These are phyloP conservation scores for Mystacornis crossleyi DNA, from an alignment of 2,113 vertebrate species.

Conservation along the genomic window DNA sequence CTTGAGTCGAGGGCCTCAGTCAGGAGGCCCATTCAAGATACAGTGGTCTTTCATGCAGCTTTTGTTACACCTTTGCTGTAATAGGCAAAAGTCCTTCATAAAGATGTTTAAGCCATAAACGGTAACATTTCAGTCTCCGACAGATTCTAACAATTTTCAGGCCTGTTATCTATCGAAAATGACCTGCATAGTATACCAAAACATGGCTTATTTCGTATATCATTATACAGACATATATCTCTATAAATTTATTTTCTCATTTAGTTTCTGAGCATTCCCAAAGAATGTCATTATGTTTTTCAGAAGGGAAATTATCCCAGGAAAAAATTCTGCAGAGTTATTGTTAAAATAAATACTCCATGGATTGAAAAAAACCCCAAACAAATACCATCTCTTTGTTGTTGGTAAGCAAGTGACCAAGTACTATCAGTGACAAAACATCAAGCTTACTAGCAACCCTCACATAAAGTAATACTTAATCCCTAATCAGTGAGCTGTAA, in stretches of 20 bases:
- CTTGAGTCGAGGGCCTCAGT: rapidly evolving
- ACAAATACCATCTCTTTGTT: not conserved
- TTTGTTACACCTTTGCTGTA: not conserved
- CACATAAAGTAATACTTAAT: not conserved
- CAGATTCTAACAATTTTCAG: not conserved
- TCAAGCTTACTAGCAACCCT: not conserved
- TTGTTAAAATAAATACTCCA: not conserved
- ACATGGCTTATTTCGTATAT: not conserved
- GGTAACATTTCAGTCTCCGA: not conserved
- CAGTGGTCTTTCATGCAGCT: not conserved
- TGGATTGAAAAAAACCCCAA: not conserved
- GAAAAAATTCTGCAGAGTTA: not conserved
- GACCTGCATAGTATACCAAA: rapidly evolving
- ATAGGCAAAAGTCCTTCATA: not conserved
- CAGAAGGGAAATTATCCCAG: not conserved
- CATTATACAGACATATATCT: not conserved
- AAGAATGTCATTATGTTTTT: not conserved
- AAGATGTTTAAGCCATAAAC: not conserved
- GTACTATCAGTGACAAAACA: not conserved
- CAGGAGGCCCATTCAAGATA: not conserved
- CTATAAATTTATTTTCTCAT: not conserved
- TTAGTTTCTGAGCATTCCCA: not conserved
- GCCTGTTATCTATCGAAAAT: not conserved
- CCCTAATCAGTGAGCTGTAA: not conserved
- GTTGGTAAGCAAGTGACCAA: not conserved